Percentiles rank a stretch among this genome's conserved stretches.
phyloP scores from a whole-genome alignment of 2,888 invertebrate genomes.

The Pterostichus niger region DNA sequence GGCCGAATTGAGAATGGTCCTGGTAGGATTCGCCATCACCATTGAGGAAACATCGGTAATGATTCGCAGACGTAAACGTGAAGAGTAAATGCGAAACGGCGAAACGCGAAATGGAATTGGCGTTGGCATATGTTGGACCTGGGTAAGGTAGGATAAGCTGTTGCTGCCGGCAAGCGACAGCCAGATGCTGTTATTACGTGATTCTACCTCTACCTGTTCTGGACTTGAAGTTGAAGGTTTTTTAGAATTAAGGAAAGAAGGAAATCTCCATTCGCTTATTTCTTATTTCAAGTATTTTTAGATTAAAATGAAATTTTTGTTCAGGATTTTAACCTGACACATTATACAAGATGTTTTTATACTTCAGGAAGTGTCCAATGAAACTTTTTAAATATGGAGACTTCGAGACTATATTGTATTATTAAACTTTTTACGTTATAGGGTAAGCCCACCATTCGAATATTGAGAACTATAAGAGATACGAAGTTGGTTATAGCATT shows the following conservation, averaged over 20 bases:
- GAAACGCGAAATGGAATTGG: constrained; percentile 3
- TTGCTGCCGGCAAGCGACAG: constrained; percentile 1
- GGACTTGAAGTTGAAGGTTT: neutral
- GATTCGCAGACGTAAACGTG: constrained; percentile 12
- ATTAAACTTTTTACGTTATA: no score
- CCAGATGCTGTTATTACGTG: constrained; percentile 22
- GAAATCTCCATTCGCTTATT: neutral
- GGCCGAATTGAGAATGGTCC: no score
- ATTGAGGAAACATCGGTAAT: constrained; percentile 20
- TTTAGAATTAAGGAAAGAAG: neutral
- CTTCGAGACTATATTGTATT: no score
- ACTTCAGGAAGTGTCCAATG: no score
- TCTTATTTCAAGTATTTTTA: no score
- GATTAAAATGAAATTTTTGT: no score
- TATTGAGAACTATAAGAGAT: no score
- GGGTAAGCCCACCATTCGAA: no score
- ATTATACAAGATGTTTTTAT: no score
- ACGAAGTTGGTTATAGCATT: no score
- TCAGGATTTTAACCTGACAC: no score
- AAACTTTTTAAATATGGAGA: no score
- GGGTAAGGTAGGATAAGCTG: neutral
- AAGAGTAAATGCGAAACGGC: neutral
- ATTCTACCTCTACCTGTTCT: constrained; percentile 15
- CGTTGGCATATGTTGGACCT: neutral
- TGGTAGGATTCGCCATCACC: neutral